Base-by-base conservation (phyloP, 35 echinoderm and acorn worm genomes). In the Lytechinus variegatus region DNA sequence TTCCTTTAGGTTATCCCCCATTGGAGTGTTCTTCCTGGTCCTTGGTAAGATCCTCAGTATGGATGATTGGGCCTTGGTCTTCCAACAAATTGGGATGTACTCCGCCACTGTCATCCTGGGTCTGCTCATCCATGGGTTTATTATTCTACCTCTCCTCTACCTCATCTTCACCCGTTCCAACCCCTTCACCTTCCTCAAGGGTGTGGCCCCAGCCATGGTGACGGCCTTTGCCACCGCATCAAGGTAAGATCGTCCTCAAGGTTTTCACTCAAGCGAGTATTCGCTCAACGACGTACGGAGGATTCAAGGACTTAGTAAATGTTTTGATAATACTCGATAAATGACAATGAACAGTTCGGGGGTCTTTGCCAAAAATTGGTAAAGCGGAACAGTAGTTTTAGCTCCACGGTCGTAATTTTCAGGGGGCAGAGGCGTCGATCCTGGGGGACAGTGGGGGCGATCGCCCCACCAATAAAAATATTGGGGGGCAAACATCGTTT, bases 171-270 rank as follows among this genome's bases (percentile, higher is more conserved):
- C 96, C 6, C 66, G 96, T 8, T 96, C 86, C 57, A 99, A 99
- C 86, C 97, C 98, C 1, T 93, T 94, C 92, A 56, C n/a, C 29
- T 99, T 97, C 87, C 58, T 99, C 1, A 96, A 97, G 56, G 98
- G 98, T 8, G 97, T 99, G 58, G 95, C 96, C 28, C 98, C 98
- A 56, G 98, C 98, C 13, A 66, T 99, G 6, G 90, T 99, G 58
- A 99, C 98, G 10, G 98, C 98, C 14, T 99, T 99, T 56, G 98
- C 97, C 33, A 99, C 98, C 21, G 96, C 98, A 1, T 99, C 98
- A 58, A 99, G 98, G 98, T 99, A 95, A 55, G 33, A 44, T 44
- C 33, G 33, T 13, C 28, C 66, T 16, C 66, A 79, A 19, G 8
- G 66, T n/a, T 79, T 79, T n/a, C 66, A n/a, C 16, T 79, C 66